Base-by-base conservation (phyloP, 1,140 invertebrate genomes). In the Drosophila ficusphila region DNA sequence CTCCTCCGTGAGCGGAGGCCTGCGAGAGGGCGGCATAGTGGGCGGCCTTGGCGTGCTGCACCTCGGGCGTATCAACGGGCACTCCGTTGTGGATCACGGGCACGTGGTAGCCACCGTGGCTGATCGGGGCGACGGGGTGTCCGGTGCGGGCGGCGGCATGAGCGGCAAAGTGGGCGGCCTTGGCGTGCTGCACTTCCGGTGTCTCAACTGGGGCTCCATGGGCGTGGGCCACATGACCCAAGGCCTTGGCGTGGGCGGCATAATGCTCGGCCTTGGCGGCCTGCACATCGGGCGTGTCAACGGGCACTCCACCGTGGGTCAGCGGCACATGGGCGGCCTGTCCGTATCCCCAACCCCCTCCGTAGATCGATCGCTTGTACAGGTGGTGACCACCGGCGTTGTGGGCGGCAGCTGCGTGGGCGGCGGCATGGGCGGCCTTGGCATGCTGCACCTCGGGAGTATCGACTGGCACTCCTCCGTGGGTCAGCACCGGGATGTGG, bases 261-360 rank as follows among this genome's bases (percentile, higher is more conserved):
- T 93, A 94, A 75, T 95, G 94, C 34, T 93, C 91, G 1, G 93
- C 92, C 75, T 94, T 94, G 25, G 94, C 94, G 31, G 93, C 93
- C 47, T 94, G 93, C 3, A 95, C 94, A 81, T 94, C 94, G 44
- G 94, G 92, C 2, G 94, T 94, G 71, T 95, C 94, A 1, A 94
- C 88, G 16, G 94, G 94, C 4, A 94, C 92, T 9, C 93, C 93
- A 31, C 93, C 93, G 3, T 93, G 91, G 11, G 93, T 93, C 8
- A 93, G 58, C 3, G 93, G 92, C 12, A 93, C 92, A 68, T 81
- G 70, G n/a, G 88, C 78, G 36, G 77, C 53, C 52, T 57, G 77
- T 27, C 82, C 90, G 36, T 90, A 90, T 31, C 49, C 71, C 79
- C 85, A 89, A 23, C 60, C 72, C 46, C 83, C 83, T 1, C 79